phyloP scores from a whole-genome alignment of 2,797 vertebrate species.

The Muscicapa comitata region DNA sequence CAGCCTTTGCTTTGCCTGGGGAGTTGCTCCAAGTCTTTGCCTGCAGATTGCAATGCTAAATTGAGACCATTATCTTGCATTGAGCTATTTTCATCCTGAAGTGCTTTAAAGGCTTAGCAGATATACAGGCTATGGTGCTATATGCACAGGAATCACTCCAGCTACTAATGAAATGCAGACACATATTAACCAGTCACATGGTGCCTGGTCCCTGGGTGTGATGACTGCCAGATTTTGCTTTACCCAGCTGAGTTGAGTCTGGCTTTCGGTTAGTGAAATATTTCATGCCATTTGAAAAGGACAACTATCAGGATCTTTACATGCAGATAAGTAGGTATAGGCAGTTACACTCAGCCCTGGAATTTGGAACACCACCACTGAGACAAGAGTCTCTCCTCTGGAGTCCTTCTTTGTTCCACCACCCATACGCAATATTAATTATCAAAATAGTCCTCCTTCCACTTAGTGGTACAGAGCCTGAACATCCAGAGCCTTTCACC shows the following conservation, averaged over 20 bases:
- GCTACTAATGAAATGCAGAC: constrained; percentile 42
- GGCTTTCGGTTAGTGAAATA: background rate
- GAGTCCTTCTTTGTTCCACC: background rate
- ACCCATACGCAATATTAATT: background rate
- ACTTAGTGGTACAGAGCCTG: background rate
- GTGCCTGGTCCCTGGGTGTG: background rate
- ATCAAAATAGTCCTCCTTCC: background rate
- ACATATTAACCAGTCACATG: background rate
- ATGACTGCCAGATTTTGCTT: background rate
- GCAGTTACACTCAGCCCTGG: background rate
- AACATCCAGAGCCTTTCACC: background rate
- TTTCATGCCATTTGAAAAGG: background rate
- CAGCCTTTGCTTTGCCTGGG: background rate
- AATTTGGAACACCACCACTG: background rate
- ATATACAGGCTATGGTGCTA: constrained; percentile 8
- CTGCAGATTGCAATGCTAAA: constrained; percentile 25
- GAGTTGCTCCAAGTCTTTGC: constrained; percentile 14
- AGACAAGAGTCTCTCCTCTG: background rate
- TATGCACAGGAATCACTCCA: constrained; percentile 17
- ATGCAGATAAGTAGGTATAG: background rate
- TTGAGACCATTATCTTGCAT: constrained; percentile 37
- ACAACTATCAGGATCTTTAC: background rate
- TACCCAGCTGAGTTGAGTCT: background rate
- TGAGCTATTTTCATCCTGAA: constrained; percentile 22
- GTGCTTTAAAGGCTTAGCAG: constrained; percentile 5